Evolutionary conservation across 2,113 vertebrate species (phyloP), one percentile per base, ranked within the genome.

Genomic region (Epinephelus lanceolatus): DNA sequence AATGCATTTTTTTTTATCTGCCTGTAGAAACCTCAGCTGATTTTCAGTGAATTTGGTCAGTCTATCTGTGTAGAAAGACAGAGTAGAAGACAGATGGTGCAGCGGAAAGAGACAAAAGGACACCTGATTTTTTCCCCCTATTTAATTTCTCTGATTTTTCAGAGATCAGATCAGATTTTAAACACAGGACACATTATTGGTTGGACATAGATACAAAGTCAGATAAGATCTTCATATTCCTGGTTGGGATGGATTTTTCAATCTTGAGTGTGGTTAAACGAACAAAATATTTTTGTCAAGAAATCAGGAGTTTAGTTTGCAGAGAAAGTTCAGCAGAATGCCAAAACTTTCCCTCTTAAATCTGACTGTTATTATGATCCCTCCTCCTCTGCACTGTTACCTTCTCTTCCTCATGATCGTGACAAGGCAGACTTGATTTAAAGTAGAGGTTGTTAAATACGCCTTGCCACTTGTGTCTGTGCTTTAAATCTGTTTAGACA

Each of bases 191-290:
- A 25, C 57, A 42, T 30, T 59, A 53, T 37, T 25, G 65, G 71
- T 79, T 49, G 37, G 75, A 78, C 68, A 59, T 6, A n/a, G 71
- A 81, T 63, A 45, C 17, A 2, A 40, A 85, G 30, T 57, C 40
- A 52, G 79, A 80, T 27, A 76, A 78, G 30, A 47, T 1, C 60
- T 25, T 86, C 79, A 81, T 87, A 72, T 86, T 30, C 80, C 84
- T 79, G 71, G 80, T 69, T 40, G 59, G 68, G 2, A 57, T 63
- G 10, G 25, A 57, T 69, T 65, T 53, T 45, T 45, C 7, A 10
- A 51, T 70, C 71, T 60, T 55, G 37, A 30, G 8, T 49, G 61
- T 72, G 25, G 76, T 88, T 37, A 60, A 76, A 86, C 18, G 23
- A 77, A 55, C 23, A 23, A 71, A 68, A 40, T 0, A 55, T 76